Percentiles rank a stretch among this genome's conserved stretches.
phyloP scores from a whole-genome alignment of 37 sponge, comb jelly and placozoan genomes.

The Halisarca cf. caerulea region DNA sequence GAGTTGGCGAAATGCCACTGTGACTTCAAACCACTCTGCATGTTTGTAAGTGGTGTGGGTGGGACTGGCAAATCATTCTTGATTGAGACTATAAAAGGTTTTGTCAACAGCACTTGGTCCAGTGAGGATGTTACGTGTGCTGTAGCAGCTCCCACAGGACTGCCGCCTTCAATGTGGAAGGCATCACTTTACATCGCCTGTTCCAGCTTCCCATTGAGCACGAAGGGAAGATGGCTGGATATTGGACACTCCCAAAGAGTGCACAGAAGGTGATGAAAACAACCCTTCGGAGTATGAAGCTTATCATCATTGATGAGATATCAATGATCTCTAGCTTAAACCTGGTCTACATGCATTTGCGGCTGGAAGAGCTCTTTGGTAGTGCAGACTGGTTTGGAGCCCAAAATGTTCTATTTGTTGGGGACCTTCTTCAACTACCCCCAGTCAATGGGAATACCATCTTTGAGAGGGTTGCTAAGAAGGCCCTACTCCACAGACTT shows the following conservation, averaged over 20 bases:
- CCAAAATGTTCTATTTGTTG: slow-evolving; percentile 39
- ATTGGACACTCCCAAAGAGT: slow-evolving; percentile 26
- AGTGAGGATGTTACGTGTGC: slow-evolving; percentile 4
- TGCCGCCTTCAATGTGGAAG: slow-evolving; percentile 53
- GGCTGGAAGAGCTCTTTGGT: slow-evolving; percentile 53
- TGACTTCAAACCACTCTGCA: slow-evolving; percentile 8
- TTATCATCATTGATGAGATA: slow-evolving; percentile 66
- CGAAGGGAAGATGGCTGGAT: slow-evolving; percentile 30
- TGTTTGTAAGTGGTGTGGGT: slow-evolving; percentile 53
- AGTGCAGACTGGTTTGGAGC: slow-evolving; percentile 42
- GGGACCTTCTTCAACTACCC: slow-evolving; percentile 57
- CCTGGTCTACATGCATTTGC: slow-evolving; percentile 45
- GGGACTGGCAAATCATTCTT: slow-evolving; percentile 65
- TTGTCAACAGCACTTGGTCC: slow-evolving; percentile 8
- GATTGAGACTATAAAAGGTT: slow-evolving; percentile 37
- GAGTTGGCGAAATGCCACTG: neutral
- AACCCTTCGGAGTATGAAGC: slow-evolving; percentile 21
- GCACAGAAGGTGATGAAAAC: slow-evolving; percentile 25
- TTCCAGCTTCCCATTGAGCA: slow-evolving; percentile 61
- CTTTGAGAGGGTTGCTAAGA: neutral
- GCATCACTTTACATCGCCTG: slow-evolving; percentile 42
- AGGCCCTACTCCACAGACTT: neutral
- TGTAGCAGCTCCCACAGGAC: slow-evolving; percentile 56
- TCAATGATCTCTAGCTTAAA: slow-evolving; percentile 45
- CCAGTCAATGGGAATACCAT: slow-evolving; percentile 42